Base-by-base conservation (phyloP, 2,888 invertebrate genomes). In the Notocelia uddmanniana region DNA sequence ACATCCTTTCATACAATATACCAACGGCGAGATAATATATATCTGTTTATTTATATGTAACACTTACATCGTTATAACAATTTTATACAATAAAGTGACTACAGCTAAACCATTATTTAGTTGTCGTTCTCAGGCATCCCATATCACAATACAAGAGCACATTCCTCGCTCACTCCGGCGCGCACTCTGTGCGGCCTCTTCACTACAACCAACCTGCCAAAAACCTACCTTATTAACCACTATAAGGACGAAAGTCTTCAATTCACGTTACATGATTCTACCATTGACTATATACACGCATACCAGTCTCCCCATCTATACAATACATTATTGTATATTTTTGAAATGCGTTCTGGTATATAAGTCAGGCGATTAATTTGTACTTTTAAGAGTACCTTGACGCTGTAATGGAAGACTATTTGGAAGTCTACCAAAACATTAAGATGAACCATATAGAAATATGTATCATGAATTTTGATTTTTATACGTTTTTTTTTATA, bases 111-210 rank as follows among this genome's bases (percentile, higher is more conserved):
- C 87, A 84, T 85, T 85, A 84, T 77, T 80, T 79, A 80, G 82
- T 81, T 75, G 78, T 79, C 79, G 76, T 82, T 78, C 83, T 75
- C 83, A 80, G 74, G 74, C 79, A 77, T 81, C 78, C 81, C 76
- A 81, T 92, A 92, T 92, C 92, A 92, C 92, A 90, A 79, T 82
- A 82, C 82, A 83, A 89, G 90, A 89, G 87, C 90, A 90, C 89
- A 80, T 83, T 76, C 80, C 82, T 83, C 85, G 84, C 78, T 81
- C 76, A 76, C 81, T 77, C 73, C 68, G 76, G 57, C 41, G 31
- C 54, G 50, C 68, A 52, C 68, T 68, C 66, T 0, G 58, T 37
- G 55, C 63, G n/a, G 26, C 8, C 62, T 1, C 45, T 8, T 10
- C 26, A 2, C 26, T 15, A 10, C 57, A 57, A 67, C 75, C 62